Conservation (phyloP, 2,888 invertebrate genomes). For the Ophion slaviceki region DNA sequence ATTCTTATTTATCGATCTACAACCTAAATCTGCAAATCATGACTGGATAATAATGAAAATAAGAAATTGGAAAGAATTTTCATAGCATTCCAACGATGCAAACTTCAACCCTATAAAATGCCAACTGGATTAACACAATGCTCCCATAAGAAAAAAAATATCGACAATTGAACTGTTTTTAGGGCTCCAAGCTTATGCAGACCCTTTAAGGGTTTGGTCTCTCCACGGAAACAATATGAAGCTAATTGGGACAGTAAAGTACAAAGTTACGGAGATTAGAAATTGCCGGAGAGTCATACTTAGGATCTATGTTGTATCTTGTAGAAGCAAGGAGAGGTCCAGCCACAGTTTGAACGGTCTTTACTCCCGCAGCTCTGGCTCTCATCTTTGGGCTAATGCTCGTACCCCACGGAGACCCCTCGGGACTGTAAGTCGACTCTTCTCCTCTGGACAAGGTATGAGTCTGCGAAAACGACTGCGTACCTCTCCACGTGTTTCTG, state of each 20-base stretch:
- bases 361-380: slow-evolving; percentile 72
- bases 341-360: slow-evolving; percentile 79
- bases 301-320: slow-evolving; percentile 84
- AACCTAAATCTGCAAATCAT: too few relatives aligned
- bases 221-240: background rate
- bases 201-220: too few relatives aligned
- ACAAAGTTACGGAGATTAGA: background rate
- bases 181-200: too few relatives aligned
- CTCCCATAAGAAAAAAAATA: too few relatives aligned
- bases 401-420: slow-evolving; percentile 77
- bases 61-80: too few relatives aligned
- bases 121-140: too few relatives aligned
- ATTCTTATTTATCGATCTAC: too few relatives aligned
- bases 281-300: slow-evolving; percentile 74
- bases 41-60: too few relatives aligned
- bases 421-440: slow-evolving; percentile 68
- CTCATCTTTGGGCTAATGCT: slow-evolving; percentile 77
- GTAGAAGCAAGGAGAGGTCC: slow-evolving; percentile 84
- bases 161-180: too few relatives aligned
- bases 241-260: background rate
- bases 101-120: too few relatives aligned
- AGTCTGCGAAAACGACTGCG: slow-evolving; percentile 45
- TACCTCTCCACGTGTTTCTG: slow-evolving; percentile 58
- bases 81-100: too few relatives aligned
- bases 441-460: slow-evolving; percentile 65